These are phyloP conservation scores for Cecidostiba fungosa DNA, from an alignment of 2,888 invertebrate species.

Conservation along the genomic window DNA sequence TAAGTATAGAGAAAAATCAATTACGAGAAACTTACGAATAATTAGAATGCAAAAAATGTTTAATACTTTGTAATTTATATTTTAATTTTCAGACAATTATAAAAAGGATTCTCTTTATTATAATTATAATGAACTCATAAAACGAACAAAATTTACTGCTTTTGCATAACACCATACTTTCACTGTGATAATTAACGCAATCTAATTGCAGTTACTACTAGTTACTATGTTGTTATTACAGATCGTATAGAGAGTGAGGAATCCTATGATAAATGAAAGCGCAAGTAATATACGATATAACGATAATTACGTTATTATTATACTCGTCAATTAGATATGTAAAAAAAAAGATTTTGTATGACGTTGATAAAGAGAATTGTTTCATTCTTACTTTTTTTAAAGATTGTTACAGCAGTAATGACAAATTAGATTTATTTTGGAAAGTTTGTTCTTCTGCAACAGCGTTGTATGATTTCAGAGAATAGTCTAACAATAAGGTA, in stretches of 20 bases:
- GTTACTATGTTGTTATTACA: conserved; percentile 51
- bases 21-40: conserved; percentile 32
- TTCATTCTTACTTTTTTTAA: conserved; percentile 50
- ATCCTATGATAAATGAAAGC: conserved; percentile 21
- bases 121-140: conserved; percentile 26
- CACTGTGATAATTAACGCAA: conserved; percentile 65
- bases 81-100: neutral
- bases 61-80: conserved; percentile 14
- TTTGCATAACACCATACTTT: conserved; percentile 60
- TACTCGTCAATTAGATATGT: conserved; percentile 51
- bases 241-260: conserved; percentile 40
- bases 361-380: conserved; percentile 32
- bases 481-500: neutral
- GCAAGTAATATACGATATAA: conserved; percentile 23
- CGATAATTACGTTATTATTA: conserved; percentile 25
- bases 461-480: conserved; percentile 22
- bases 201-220: conserved; percentile 64
- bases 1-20: neutral
- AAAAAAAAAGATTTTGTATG: conserved; percentile 57
- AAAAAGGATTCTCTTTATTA: conserved; percentile 42
- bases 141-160: conserved; percentile 55
- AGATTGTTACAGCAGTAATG: conserved; percentile 54
- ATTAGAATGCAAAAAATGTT: conserved; percentile 1
- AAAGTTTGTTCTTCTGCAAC: conserved; percentile 46
- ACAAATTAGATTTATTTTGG: conserved; percentile 29